Evolutionary conservation across 2,888 invertebrate genomes (phyloP).

Genomic region (Drosophila leonis): DNA sequence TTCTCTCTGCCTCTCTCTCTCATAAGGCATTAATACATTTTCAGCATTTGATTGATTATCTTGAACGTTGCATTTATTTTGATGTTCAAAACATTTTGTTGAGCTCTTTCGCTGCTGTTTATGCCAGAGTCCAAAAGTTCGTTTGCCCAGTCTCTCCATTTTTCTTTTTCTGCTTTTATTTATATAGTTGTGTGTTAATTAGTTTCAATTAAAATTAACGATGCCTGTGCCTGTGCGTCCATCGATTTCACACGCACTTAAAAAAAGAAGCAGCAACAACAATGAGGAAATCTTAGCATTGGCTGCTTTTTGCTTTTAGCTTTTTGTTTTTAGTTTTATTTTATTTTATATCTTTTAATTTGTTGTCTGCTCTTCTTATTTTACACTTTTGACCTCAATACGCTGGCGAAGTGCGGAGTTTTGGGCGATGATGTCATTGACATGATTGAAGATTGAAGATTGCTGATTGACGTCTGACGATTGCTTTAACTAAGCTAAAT

Average conservation of each 20-base stretch:
- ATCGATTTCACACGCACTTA: slow-evolving; percentile 77
- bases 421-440: slow-evolving; percentile 61
- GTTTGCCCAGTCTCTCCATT: slow-evolving; percentile 16
- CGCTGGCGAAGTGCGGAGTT: slow-evolving; percentile 47
- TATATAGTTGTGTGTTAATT: slow-evolving; percentile 70
- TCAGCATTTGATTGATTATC: slow-evolving; percentile 28
- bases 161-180: slow-evolving; percentile 23
- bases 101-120: neutral
- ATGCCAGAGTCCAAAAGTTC: slow-evolving; percentile 15
- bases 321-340: slow-evolving; percentile 46
- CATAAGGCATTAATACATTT: neutral
- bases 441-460: slow-evolving; percentile 41
- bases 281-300: slow-evolving; percentile 62
- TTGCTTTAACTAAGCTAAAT: slow-evolving; percentile 21
- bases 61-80: slow-evolving; percentile 7
- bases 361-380: slow-evolving; percentile 47
- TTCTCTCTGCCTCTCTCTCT: too few relatives aligned
- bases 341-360: slow-evolving; percentile 67
- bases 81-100: slow-evolving; percentile 2
- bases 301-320: slow-evolving; percentile 16
- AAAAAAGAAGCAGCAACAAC: slow-evolving; percentile 38
- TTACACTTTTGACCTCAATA: slow-evolving; percentile 77
- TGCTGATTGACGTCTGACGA: slow-evolving; percentile 20
- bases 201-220: slow-evolving; percentile 81
- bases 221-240: slow-evolving; percentile 53